Conservation (phyloP, 2,113 vertebrate genomes). For the Xenus cinereus region DNA sequence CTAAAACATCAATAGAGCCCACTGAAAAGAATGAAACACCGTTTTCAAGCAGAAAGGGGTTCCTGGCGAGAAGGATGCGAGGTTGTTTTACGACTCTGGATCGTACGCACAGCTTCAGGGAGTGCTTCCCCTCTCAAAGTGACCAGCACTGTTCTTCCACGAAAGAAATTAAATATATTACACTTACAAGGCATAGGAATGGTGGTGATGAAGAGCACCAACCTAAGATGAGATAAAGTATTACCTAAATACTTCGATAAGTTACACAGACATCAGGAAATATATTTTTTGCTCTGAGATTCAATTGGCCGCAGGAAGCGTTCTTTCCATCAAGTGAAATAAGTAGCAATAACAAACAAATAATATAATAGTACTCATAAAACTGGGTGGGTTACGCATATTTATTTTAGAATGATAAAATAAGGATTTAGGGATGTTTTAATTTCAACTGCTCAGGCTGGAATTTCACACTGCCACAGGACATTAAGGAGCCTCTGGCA, state of each 20-base stretch:
- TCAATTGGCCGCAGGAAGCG: rapidly evolving
- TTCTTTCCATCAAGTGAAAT: neutral
- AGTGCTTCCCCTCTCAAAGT: neutral
- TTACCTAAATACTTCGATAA: neutral
- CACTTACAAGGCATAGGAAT: neutral
- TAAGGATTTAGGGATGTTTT: neutral
- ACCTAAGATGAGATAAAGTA: neutral
- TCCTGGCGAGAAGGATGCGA: slow-evolving; percentile 1
- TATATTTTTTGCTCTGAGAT: neutral
- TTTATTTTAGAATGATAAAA: neutral
- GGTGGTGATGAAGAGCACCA: neutral
- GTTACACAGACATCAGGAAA: neutral
- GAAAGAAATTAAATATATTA: slow-evolving; percentile 25
- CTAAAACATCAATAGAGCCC: slow-evolving; percentile 7
- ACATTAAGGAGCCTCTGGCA: neutral
- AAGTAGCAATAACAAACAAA: neutral
- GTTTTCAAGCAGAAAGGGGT: neutral
- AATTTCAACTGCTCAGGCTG: neutral
- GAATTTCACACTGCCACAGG: neutral
- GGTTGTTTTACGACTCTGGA: slow-evolving; percentile 8
- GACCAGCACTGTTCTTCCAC: neutral
- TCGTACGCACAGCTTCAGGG: neutral
- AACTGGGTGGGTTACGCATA: neutral
- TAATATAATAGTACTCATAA: neutral
- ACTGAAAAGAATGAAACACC: slow-evolving; percentile 9